phyloP scores from a whole-genome alignment of 2,888 invertebrate genomes.

The Hirtodrosophila cameraria region DNA sequence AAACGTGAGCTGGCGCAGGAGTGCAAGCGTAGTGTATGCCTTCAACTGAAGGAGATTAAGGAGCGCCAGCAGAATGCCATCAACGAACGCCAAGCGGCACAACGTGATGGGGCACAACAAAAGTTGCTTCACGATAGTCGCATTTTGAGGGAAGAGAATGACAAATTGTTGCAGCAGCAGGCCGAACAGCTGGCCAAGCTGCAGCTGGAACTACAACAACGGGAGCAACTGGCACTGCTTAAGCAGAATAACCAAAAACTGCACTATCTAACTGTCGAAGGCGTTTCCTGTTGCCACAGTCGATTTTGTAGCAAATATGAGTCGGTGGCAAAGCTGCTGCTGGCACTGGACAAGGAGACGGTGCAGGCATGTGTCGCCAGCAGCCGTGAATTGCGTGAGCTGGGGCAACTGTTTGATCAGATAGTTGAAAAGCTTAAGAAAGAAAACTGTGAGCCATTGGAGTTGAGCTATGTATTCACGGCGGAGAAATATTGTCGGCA shows the following conservation, averaged over 20 bases:
- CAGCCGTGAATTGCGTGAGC: constrained; percentile 83
- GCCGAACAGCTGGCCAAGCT: constrained; percentile 70
- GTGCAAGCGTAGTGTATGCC: constrained; percentile 65
- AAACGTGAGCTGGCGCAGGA: constrained; percentile 67
- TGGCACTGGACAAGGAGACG: constrained; percentile 83
- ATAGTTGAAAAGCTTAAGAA: constrained; percentile 75
- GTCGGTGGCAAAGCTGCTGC: constrained; percentile 85
- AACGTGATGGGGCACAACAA: constrained; percentile 20
- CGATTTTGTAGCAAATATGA: constrained; percentile 86
- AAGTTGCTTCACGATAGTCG: constrained; percentile 31
- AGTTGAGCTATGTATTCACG: constrained; percentile 83
- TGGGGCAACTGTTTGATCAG: constrained; percentile 77
- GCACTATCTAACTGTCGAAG: constrained; percentile 84
- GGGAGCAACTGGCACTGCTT: constrained; percentile 63
- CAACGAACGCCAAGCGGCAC: not conserved
- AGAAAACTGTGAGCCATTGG: constrained; percentile 85
- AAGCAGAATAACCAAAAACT: constrained; percentile 71
- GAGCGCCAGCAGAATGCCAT: constrained; percentile 37
- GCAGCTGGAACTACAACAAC: constrained; percentile 64
- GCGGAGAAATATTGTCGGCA: constrained; percentile 85
- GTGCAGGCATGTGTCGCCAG: constrained; percentile 77
- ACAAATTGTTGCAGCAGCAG: constrained; percentile 63
- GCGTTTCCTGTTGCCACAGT: constrained; percentile 86
- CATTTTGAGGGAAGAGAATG: constrained; percentile 52
- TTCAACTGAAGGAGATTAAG: constrained; percentile 39